Evolutionary conservation across 1,140 invertebrate species (phyloP).

Genomic region (Agrypnia vestita): DNA sequence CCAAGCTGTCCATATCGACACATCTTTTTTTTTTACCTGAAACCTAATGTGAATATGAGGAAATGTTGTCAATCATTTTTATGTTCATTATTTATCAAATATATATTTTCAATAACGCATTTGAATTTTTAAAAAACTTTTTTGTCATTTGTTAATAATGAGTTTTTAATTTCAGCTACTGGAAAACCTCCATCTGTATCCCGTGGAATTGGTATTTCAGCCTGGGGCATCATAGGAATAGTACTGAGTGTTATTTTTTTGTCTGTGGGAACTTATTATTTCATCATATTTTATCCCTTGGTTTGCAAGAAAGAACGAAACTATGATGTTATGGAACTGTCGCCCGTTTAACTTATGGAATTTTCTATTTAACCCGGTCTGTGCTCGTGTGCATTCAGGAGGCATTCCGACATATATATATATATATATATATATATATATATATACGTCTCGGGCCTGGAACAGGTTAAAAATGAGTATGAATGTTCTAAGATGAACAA

Average conservation of each 20-base stretch:
- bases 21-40: too few species aligned
- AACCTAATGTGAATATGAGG: too few species aligned
- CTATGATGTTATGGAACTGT: constrained; percentile 76
- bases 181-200: neutral
- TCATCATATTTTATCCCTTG: constrained; percentile 76
- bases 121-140: neutral
- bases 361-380: too few species aligned
- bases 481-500: too few species aligned
- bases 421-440: too few species aligned
- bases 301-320: constrained; percentile 75
- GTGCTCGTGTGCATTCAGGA: too few species aligned
- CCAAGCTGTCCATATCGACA: too few species aligned
- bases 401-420: too few species aligned
- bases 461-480: too few species aligned
- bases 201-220: constrained; percentile 72
- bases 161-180: constrained; percentile 29
- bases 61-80: too few species aligned
- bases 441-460: too few species aligned
- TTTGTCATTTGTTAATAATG: neutral
- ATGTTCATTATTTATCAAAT: neutral
- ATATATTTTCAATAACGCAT: neutral
- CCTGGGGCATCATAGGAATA: constrained; percentile 75
- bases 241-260: constrained; percentile 72
- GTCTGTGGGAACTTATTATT: constrained; percentile 75
- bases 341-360: constrained; percentile 67